phyloP scores from a whole-genome alignment of 2,113 vertebrate species.

The Mixornis gularis region DNA sequence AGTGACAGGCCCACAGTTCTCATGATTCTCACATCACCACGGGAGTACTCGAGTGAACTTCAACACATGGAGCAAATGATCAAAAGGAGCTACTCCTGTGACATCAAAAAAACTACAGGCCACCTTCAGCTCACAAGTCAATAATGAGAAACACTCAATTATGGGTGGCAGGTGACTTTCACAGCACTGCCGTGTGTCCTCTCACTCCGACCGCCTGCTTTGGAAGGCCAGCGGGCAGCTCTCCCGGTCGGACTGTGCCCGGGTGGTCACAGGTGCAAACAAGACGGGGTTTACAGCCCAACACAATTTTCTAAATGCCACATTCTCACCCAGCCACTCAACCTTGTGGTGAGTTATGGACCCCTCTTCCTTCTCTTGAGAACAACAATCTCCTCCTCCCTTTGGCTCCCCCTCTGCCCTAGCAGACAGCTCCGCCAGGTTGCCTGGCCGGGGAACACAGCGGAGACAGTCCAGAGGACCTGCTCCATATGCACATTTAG shows the following conservation, averaged over 20 bases:
- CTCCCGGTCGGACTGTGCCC: accelerated
- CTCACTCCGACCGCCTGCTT: accelerated
- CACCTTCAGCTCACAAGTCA: background rate
- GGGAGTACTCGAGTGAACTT: background rate
- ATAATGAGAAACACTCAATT: accelerated
- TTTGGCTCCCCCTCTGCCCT: background rate
- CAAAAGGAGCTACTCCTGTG: background rate
- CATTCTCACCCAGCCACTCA: background rate
- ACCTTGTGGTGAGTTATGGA: background rate
- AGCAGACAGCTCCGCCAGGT: background rate
- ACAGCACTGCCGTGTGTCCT: accelerated
- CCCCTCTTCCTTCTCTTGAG: background rate
- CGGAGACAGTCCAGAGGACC: background rate
- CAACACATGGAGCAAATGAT: background rate
- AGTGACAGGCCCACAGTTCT: background rate
- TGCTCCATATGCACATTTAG: background rate
- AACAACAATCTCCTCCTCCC: background rate
- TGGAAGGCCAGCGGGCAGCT: accelerated
- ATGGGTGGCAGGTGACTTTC: background rate
- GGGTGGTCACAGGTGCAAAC: accelerated
- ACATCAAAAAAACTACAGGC: background rate
- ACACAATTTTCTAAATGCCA: background rate
- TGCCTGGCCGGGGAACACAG: background rate
- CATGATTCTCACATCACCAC: background rate
- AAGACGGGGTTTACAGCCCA: background rate